Evolutionary conservation across 1,140 invertebrate species (phyloP), one percentile per base, ranked within the genome.

Genomic region (Caligus rogercresseyi): DNA sequence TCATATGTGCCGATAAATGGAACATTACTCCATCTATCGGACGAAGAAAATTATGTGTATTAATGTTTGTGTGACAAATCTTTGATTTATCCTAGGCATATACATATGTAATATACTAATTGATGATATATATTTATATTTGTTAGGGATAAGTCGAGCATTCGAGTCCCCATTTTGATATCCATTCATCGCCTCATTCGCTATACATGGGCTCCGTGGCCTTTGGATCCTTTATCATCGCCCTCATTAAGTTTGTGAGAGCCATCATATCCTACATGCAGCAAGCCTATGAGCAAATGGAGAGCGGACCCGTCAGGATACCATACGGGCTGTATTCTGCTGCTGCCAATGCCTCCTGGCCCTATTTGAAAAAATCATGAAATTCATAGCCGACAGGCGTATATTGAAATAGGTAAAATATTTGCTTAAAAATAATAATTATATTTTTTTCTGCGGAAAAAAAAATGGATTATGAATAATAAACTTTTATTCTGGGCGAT

Each of bases 321-420:
- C 54, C 20, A 59, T 61, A 24, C 18, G 52, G 25, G 63, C 55
- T 21, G 7, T 25, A 1, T 65, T 73, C 52, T 79, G 78, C 68
- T 82, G 80, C 65, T 86, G 84, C 70, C 79, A 82, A 63, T 86
- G 84, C 67, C 86, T 82, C 68, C 72, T 87, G 0, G 80, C 77
- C 69, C 83, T 81, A 67, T 80, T 87, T 65, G 85, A 88, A 70
- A 82, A 80, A 60, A 79, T 81, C 67, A 71, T 89, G 1, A 80
- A 82, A 69, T 86, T 78, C 70, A 72, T 88, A 82, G 79, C 52
- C 74, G 81, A 69, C 87, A 87, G 74, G 84, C 85, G 7, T 89
- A 84, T 69, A 84, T 87, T 65, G 83, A 85, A 78, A 81, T 82
- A 70, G 81, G 81, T 81, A 73, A 73, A n/a, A 43, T 43, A 43